Base-by-base conservation (phyloP, 1,140 invertebrate genomes). In the Teleogryllus occipitalis region DNA sequence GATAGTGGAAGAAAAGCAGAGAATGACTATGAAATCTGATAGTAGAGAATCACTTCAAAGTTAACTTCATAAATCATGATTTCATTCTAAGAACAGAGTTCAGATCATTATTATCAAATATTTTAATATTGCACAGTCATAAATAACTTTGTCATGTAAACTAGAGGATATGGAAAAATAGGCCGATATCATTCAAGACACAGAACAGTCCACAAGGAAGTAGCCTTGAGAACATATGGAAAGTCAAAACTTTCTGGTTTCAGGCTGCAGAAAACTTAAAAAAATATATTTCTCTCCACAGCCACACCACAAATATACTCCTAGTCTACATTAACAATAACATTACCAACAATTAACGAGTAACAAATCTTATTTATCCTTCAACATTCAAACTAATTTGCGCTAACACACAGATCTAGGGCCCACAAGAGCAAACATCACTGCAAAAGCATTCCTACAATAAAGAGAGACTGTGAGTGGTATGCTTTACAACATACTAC, bases 241-340 rank as follows among this genome's bases (percentile, higher is more conserved):
- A 65, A 65, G 54, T 65, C 54, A 65, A 65, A 65, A 65, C 54
- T 65, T 65, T 65, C 54, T 65, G 54, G 54, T 65, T 65, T 65
- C 54, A 65, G 54, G 54, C 54, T 65, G 54, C 54, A 65, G 54
- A 65, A 65, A 65, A 65, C 54, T 65, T 65, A 65, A 65, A 65
- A 65, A 65, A 65, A 65, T 65, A 65, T 65, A 65, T 65, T 65
- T 65, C 54, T 65, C 54, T 65, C 54, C 54, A 65, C 54, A 65
- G 54, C 54, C 54, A 65, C 54, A 65, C 54, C 54, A 65, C 54
- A 65, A 65, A 65, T 65, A 65, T 65, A 65, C 54, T 65, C 18
- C 54, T 65, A 65, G 54, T 65, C 54, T 65, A 65, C 54, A 65
- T 14, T 65, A 65, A 65, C 54, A 65, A 65, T 65, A 65, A 65